Base-by-base conservation (phyloP, 1,140 invertebrate species). In the Pectinophora gossypiella region DNA sequence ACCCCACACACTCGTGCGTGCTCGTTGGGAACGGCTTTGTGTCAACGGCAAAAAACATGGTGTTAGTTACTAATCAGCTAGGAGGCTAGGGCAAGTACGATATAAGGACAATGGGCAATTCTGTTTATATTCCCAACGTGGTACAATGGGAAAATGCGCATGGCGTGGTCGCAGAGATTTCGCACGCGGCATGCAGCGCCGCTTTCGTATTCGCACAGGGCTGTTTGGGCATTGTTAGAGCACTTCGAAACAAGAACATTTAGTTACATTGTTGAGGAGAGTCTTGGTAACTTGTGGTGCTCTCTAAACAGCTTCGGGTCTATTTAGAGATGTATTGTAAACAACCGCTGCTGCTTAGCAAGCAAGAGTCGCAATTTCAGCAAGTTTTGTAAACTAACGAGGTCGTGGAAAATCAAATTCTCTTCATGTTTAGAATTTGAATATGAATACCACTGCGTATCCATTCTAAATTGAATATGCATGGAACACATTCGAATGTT, bases 1-100 rank as follows among this genome's bases (percentile, higher is more conserved):
- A 27, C 46, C 20, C 54, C 57, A 52, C 69, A 72, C 51, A 64
- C 65, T 32, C n/a, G 7, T 12, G n/a, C 27, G 35, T 6, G 65
- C 64, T 64, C 68, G 68, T 77, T 70, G 75, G 62, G 68, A 75
- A 74, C 62, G 55, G 56, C 71, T 73, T 76, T 74, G 64, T 76
- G 71, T 68, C 64, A 72, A 67, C 61, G 48, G 61, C 66, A 74
- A 13, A 74, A 61, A 75, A 80, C 66, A 60, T 55, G 54, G 68
- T 60, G 61, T 68, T 64, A 55, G 62, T 68, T 73, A 67, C 61
- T 79, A 72, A 80, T 80, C 73, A 67, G 64, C 61, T 67, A 80
- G 66, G 68, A 74, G 66, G 68, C n/a, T n/a, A n/a, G n/a, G n/a
- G n/a, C n/a, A 61, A 64, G 54, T 51, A 40, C 68, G 62, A 65